Percentiles rank a stretch among this genome's conserved stretches.
Conservation (phyloP, 2,113 vertebrate genomes). For the Poeciliopsis retropinna region DNA sequence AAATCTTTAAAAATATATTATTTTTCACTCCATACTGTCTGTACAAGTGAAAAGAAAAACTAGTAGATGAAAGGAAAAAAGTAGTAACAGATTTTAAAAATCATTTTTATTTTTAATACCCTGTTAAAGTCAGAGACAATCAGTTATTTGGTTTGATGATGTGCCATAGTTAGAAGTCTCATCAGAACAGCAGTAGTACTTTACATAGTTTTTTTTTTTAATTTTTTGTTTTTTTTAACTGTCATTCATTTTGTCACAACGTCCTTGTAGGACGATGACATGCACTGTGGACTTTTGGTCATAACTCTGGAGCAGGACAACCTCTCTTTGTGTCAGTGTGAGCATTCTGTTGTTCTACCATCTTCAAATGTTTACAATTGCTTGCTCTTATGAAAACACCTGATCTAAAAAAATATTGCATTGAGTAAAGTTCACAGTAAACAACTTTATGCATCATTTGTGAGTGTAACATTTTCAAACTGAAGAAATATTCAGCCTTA, state of each 20-base stretch:
- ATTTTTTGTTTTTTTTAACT: not conserved
- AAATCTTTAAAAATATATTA: conserved; percentile 41
- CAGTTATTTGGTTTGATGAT: conserved; percentile 72
- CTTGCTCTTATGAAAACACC: conserved; percentile 65
- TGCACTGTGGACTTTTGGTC: conserved; percentile 57
- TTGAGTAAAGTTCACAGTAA: conserved; percentile 71
- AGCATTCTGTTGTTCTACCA: conserved; percentile 66
- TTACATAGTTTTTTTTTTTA: conserved; percentile 2
- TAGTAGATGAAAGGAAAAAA: conserved; percentile 47
- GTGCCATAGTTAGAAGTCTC: conserved; percentile 69
- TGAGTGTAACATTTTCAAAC: conserved; percentile 1
- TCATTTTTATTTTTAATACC: conserved; percentile 71
- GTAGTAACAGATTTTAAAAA: conserved; percentile 4
- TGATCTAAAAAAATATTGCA: conserved; percentile 59
- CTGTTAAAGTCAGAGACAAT: conserved; percentile 78
- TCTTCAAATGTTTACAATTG: conserved; percentile 76
- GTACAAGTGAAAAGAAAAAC: conserved; percentile 61
- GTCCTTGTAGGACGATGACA: conserved; percentile 50
- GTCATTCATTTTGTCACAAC: conserved; percentile 31
- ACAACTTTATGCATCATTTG: conserved; percentile 42
- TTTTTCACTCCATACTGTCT: conserved; percentile 69
- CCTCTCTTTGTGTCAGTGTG: conserved; percentile 51
- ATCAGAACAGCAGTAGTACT: conserved; percentile 39
- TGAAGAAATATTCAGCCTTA: too few species aligned
- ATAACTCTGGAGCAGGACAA: conserved; percentile 41